Evolutionary conservation across 2,113 vertebrate genomes (phyloP).

Genomic region (Dunckerocampus dactyliophorus): DNA sequence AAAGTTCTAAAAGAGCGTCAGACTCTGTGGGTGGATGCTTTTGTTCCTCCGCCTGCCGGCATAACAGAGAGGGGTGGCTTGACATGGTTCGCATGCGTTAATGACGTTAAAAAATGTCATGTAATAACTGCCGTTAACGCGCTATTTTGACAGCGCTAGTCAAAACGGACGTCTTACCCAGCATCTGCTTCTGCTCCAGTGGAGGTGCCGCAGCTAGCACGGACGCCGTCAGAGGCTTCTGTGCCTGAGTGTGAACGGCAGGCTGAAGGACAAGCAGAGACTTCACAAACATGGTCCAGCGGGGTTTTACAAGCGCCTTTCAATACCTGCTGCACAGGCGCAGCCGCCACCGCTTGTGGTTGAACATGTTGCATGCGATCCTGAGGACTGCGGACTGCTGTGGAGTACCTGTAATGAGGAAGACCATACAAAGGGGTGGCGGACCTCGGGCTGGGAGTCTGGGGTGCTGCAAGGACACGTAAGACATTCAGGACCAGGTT

Average conservation of each 20-base stretch:
- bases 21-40: no score
- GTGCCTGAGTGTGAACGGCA: conserved; percentile 93
- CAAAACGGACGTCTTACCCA: conserved; percentile 75
- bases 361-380: conserved; percentile 77
- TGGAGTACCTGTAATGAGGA: conserved; percentile 90
- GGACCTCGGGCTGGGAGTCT: conserved; percentile 85
- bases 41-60: no score
- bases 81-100: no score
- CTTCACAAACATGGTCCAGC: neutral
- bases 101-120: no score
- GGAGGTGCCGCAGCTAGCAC: conserved; percentile 95
- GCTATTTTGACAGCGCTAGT: no score
- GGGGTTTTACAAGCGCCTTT: no score
- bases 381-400: conserved; percentile 89
- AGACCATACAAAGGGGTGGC: conserved; percentile 83
- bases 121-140: no score
- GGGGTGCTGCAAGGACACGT: conserved; percentile 57
- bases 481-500: neutral
- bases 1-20: no score
- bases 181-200: conserved; percentile 99
- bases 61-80: no score
- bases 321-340: no score
- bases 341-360: no score
- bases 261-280: conserved; percentile 66
- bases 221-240: conserved; percentile 94